Conservation (phyloP, 2,113 vertebrate species). For the Pseudorectes ferrugineus region DNA sequence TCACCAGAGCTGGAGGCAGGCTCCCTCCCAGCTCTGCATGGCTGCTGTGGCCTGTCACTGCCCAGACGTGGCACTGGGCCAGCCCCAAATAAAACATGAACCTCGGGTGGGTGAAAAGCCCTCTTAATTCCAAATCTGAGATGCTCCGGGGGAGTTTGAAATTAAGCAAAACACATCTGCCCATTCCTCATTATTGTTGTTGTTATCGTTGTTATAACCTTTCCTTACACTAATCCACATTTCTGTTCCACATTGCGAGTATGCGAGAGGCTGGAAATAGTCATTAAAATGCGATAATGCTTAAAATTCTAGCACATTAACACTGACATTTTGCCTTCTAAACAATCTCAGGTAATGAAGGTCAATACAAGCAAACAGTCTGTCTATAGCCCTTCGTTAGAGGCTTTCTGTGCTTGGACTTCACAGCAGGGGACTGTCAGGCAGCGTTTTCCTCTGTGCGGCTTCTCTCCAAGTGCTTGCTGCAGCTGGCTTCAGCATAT, state of each 20-base stretch:
- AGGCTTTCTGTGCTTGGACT: constrained; percentile 56
- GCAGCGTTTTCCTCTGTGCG: constrained; percentile 43
- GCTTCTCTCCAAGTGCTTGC: constrained; percentile 59
- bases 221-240: constrained; percentile 54
- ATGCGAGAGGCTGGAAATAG: constrained; percentile 31
- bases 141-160: constrained; percentile 10
- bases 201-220: constrained; percentile 64
- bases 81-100: background rate
- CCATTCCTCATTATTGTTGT: constrained; percentile 35
- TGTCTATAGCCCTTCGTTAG: constrained; percentile 64
- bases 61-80: background rate
- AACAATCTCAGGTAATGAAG: constrained; percentile 76
- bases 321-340: constrained; percentile 75
- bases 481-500: constrained; percentile 80
- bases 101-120: background rate
- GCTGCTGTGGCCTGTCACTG: background rate
- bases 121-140: background rate
- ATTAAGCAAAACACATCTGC: constrained; percentile 41
- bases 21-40: background rate
- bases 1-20: background rate
- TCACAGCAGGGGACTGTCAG: constrained; percentile 71
- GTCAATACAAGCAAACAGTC: constrained; percentile 67
- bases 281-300: constrained; percentile 71
- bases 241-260: constrained; percentile 53
- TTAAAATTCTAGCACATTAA: constrained; percentile 71